Evolutionary conservation across 2,113 vertebrate genomes (phyloP).

Genomic region (Ammodytes dubius): DNA sequence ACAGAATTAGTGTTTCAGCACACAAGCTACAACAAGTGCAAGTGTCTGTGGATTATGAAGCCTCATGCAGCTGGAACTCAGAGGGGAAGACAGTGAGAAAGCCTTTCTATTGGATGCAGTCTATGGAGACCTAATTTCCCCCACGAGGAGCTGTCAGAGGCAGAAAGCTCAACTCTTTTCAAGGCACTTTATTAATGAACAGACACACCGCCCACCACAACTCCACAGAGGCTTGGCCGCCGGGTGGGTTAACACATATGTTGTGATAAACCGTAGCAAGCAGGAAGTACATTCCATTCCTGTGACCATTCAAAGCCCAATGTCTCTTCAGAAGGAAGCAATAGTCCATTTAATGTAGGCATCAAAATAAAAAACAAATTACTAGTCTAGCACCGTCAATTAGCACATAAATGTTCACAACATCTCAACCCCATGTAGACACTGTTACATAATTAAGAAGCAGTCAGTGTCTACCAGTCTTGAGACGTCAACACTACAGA

Average conservation of each 20-base stretch:
- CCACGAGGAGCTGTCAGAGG: not conserved
- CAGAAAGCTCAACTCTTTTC: conserved; percentile 8
- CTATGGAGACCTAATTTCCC: conserved; percentile 9
- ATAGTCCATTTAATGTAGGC: not conserved
- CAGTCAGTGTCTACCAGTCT: not conserved
- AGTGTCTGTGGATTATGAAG: conserved; percentile 31
- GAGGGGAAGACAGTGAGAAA: not conserved
- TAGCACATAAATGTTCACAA: conserved; percentile 4
- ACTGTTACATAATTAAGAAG: conserved; percentile 38
- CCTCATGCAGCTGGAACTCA: conserved; percentile 28
- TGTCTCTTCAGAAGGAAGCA: not conserved
- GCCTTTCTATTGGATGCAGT: conserved; percentile 27
- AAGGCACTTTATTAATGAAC: conserved; percentile 19
- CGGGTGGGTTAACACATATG: conserved; percentile 46
- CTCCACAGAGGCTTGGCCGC: not conserved
- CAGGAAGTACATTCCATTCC: conserved; percentile 35
- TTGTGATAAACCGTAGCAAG: not conserved
- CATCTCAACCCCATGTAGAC: conserved; percentile 2
- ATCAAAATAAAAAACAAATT: conserved; percentile 11
- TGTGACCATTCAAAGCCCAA: not conserved
- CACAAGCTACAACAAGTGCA: conserved; percentile 44
- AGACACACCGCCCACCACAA: not conserved
- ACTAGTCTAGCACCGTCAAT: not conserved
- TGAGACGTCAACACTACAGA: conserved; percentile 3
- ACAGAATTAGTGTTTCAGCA: conserved; percentile 45